These are phyloP conservation scores for Propsilocerus akamusi DNA, from an alignment of 1,140 invertebrate species.

Conservation along the genomic window DNA sequence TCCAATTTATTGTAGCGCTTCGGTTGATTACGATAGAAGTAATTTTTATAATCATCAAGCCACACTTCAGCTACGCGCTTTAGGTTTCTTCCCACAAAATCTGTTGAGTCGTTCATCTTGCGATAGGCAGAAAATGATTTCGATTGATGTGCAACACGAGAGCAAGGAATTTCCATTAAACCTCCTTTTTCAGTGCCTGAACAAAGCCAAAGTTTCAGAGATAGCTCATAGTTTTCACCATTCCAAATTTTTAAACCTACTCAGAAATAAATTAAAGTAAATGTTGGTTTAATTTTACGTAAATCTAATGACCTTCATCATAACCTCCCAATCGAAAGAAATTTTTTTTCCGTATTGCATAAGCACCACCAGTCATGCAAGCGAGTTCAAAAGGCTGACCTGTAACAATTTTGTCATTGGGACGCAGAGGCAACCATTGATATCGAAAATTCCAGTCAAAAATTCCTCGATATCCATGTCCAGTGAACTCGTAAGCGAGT, in stretches of 20 bases:
- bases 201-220: slow-evolving; percentile 85
- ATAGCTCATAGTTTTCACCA: slow-evolving; percentile 91
- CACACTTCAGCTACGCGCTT: slow-evolving; percentile 74
- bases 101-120: slow-evolving; percentile 16
- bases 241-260: slow-evolving; percentile 94
- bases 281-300: background rate
- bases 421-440: slow-evolving; percentile 55
- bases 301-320: slow-evolving; percentile 70
- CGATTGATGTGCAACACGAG: slow-evolving; percentile 90
- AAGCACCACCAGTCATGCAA: slow-evolving; percentile 87
- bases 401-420: slow-evolving; percentile 47
- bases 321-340: slow-evolving; percentile 95
- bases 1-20: slow-evolving; percentile 35
- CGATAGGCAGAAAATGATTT: background rate
- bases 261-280: background rate
- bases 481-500: slow-evolving; percentile 58
- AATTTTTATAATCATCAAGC: slow-evolving; percentile 96
- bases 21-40: slow-evolving; percentile 77
- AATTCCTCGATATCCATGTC: slow-evolving; percentile 60
- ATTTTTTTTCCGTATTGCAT: slow-evolving; percentile 73
- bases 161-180: slow-evolving; percentile 91
- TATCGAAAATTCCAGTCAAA: slow-evolving; percentile 80
- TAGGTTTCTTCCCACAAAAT: slow-evolving; percentile 90
- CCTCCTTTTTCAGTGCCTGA: slow-evolving; percentile 68
- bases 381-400: slow-evolving; percentile 62